Base-by-base conservation (phyloP, 2,888 invertebrate genomes). In the Cetonia aurata region DNA sequence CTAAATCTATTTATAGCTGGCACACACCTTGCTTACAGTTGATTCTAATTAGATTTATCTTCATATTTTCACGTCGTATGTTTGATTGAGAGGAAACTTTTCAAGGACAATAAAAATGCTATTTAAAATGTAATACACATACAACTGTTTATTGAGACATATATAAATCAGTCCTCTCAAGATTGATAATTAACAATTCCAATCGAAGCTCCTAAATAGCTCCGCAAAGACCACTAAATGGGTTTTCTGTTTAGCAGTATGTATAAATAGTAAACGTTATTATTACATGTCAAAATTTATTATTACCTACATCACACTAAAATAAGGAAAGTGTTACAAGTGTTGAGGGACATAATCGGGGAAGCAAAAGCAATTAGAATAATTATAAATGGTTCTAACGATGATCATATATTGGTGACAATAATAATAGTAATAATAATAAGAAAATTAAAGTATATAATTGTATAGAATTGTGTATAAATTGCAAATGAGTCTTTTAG, bases 81-180 rank as follows among this genome's bases (percentile, higher is more conserved):
- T 25, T 4, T 4, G 6, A 37, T 37, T 6, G 37, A 37, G 37
- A 37, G 37, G 37, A 37, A 37, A 8, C 10, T 37, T 10, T 37
- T 37, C 37, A 10, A 37, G 37, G 37, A 8, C 37, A 37, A 37
- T 71, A 69, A 78, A 80, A 76, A 69, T 57, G 80, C 82, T 84
- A 81, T 84, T 84, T 80, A 81, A 83, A 83, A 83, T 84, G 83
- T 87, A 87, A 87, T 88, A 88, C 88, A 88, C 88, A 88, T 88
- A 88, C 88, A 88, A 88, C 88, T 88, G 88, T 88, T 88, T 88
- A 88, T 88, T 88, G 87, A 88, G 88, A 88, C 88, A 88, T 87
- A 86, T 81, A 83, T 83, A 83, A 83, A 85, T 84, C 85, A 85
- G 84, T 85, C 84, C 82, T 84, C 77, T 81, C 78, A 79, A 79